Conservation (phyloP, 2,797 vertebrate species). For the Serranus cabrilla region DNA sequence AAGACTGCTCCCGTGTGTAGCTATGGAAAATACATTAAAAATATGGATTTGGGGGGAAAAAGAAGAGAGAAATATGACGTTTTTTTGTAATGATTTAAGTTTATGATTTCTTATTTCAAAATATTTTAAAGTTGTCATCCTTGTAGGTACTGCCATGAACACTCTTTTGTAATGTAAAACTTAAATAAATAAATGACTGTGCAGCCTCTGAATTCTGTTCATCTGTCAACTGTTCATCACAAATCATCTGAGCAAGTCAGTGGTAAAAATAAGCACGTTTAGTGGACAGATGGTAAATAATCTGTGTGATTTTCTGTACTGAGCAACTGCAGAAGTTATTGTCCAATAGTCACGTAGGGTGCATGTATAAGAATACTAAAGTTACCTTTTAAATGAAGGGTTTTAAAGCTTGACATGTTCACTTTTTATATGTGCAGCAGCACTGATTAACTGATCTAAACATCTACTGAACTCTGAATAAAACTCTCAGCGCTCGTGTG, state of each 20-base stretch:
- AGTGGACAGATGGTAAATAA: too few species aligned
- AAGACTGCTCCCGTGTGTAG: neutral
- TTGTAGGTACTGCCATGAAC: neutral
- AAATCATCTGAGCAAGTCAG: too few species aligned
- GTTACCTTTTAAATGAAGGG: neutral
- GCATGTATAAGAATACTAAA: too few species aligned
- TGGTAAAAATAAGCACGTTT: too few species aligned
- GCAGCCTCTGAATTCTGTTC: neutral
- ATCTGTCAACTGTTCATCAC: neutral
- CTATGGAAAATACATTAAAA: neutral
- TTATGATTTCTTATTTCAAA: constrained; percentile 4
- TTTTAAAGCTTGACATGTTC: neutral
- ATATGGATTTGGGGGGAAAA: neutral
- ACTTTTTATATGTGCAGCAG: neutral
- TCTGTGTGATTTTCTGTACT: too few species aligned
- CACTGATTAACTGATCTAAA: too few species aligned
- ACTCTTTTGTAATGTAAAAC: neutral
- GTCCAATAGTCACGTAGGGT: too few species aligned
- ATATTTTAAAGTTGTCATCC: neutral
- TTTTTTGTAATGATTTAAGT: neutral
- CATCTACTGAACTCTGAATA: too few species aligned
- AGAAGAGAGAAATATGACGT: neutral
- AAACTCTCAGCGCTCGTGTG: too few species aligned
- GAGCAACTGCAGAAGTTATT: too few species aligned
- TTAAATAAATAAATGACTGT: constrained; percentile 16